Percentiles rank a stretch among this genome's conserved stretches.
phyloP scores from a whole-genome alignment of 2,113 vertebrate genomes.

The Paracanthobrama guichenoti region DNA sequence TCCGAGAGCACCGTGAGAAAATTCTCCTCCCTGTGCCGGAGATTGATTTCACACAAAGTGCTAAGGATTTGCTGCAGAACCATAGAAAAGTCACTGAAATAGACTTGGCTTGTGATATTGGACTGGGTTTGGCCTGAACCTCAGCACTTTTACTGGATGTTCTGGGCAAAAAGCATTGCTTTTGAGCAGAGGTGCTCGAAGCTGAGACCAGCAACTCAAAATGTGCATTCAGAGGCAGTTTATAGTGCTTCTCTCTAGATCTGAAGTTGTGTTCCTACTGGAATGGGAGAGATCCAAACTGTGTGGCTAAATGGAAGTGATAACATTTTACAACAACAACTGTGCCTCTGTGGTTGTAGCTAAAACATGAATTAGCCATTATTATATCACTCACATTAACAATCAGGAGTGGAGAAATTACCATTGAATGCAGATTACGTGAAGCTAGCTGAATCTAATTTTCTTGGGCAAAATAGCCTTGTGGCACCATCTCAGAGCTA shows the following conservation, averaged over 20 bases:
- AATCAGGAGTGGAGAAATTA: neutral
- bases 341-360: neutral
- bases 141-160: constrained; percentile 54
- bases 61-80: constrained; percentile 68
- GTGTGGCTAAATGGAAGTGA: neutral
- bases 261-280: constrained; percentile 56
- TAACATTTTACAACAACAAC: neutral
- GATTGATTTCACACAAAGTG: constrained; percentile 76
- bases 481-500: neutral
- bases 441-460: neutral
- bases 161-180: constrained; percentile 65
- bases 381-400: constrained; percentile 38
- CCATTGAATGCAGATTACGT: neutral
- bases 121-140: constrained; percentile 67
- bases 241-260: constrained; percentile 62
- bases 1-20: constrained; percentile 49
- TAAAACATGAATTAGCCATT: constrained; percentile 24
- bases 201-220: constrained; percentile 58
- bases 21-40: constrained; percentile 67
- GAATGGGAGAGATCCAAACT: neutral
- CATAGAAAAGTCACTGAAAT: constrained; percentile 67
- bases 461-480: neutral
- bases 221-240: constrained; percentile 59
- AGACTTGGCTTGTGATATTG: constrained; percentile 73
- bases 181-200: constrained; percentile 62